Percentiles rank a stretch among this genome's conserved stretches.
Conservation (phyloP, 2,888 invertebrate species). For the Tortricodes alternella region DNA sequence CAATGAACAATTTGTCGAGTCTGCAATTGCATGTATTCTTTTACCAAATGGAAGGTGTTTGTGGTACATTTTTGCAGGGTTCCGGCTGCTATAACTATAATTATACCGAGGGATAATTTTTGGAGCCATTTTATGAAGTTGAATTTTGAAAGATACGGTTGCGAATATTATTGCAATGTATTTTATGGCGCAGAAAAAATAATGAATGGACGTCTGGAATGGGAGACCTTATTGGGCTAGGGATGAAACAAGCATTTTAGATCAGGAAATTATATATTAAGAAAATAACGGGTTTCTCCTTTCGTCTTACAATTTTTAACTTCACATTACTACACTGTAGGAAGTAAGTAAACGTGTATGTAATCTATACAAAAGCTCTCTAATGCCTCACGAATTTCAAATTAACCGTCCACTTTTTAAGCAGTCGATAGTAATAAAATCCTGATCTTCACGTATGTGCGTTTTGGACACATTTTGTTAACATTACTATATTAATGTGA, state of each 20-base stretch:
- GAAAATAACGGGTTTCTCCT: too few species aligned
- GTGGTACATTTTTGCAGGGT: slow-evolving; percentile 61
- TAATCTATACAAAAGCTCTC: slow-evolving; percentile 15
- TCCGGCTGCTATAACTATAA: slow-evolving; percentile 53
- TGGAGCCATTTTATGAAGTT: slow-evolving; percentile 69
- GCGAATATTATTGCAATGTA: slow-evolving; percentile 50
- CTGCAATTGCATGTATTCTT: slow-evolving; percentile 41
- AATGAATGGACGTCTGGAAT: slow-evolving; percentile 26
- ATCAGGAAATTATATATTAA: too few species aligned
- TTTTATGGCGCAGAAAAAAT: slow-evolving; percentile 52
- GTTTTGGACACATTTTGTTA: slow-evolving; percentile 12
- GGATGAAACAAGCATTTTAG: background rate
- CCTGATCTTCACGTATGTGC: slow-evolving; percentile 20
- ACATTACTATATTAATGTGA: slow-evolving; percentile 41
- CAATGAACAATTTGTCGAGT: background rate
- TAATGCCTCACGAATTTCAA: slow-evolving; percentile 48
- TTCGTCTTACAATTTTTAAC: too few species aligned
- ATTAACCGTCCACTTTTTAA: slow-evolving; percentile 38
- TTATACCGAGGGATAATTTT: slow-evolving; percentile 62
- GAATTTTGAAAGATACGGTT: slow-evolving; percentile 55
- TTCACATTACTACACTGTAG: too few species aligned
- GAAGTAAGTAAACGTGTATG: background rate
- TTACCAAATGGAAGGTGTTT: slow-evolving; percentile 66
- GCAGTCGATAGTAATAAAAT: slow-evolving; percentile 26
- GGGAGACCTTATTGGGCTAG: slow-evolving; percentile 1